Base-by-base conservation (phyloP, 2,113 vertebrate species). In the Saguinus midas region DNA sequence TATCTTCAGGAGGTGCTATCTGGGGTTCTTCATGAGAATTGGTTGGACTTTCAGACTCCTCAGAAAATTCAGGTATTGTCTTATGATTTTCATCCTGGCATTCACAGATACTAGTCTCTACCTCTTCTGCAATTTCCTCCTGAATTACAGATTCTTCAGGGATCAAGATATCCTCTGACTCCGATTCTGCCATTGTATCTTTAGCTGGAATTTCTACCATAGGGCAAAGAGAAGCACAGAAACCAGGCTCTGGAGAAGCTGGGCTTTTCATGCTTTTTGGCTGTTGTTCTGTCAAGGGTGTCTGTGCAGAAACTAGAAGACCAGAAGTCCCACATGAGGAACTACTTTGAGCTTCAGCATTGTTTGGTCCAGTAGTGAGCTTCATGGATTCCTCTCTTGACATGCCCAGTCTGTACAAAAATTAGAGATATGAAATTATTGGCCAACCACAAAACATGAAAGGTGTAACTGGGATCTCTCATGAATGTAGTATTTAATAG, bases 51-150 rank as follows among this genome's bases (percentile, higher is more conserved):
- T 96, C 96, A 32, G 97, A 97, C 37, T 98, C 98, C 86, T 99
- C 98, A 70, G 98, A 98, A 97, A 98, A 98, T 37, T 98, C 98
- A 27, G 96, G 70, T 43, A 98, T 98, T 68, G 97, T 91, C 96
- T 98, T 99, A 87, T 98, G 98, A 87, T 98, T 98, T 95, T 99
- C 98, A 95, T 98, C 98, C 29, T 98, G 98, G 95, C 98, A 99
- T 86, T 99, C 99, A 96, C 98, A 99, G 86, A 99, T 98, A 97
- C 98, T 99, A 45, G 99, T 98, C 97, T 99, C 99, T 1, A 99
- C 98, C 92, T 99, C 99, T 97, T 99, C 99, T 94, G 99, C 98
- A 98, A 99, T 98, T 95, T 99, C 99, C 80, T 99, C 99, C 96
- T 99, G 99, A 98, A 99, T 99, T 81, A 99, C 91, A 76, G 99